Base-by-base conservation (phyloP, 2,888 invertebrate genomes). In the Temnothorax unifasciatus region DNA sequence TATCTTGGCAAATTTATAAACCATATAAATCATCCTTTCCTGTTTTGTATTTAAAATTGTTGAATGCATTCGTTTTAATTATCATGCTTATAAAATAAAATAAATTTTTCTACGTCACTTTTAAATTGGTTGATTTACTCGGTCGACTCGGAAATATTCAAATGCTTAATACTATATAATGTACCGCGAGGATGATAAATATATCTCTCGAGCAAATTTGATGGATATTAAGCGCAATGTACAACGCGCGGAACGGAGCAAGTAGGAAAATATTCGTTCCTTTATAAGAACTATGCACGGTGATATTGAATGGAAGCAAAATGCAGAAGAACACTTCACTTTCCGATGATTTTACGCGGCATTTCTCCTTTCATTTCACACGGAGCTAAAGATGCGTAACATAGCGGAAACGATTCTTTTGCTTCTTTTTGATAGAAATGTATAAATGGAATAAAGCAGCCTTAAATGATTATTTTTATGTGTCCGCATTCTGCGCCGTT, bases 291-390 rank as follows among this genome's bases (percentile, higher is more conserved):
- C 18, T 52, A 13, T 8, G 50, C 41, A 38, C 54, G 18, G 9
- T 21, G 50, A 76, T 25, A 41, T 64, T 76, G 50, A 76, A 76
- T 64, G 38, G 21, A 64, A 52, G 61, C 61, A 61, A 76, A 76
- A 41, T 75, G 63, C 52, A 64, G 38, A 64, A 76, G 76, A 50
- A 64, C 63, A 64, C 50, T 76, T 52, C 52, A 41, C 52, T 52
- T 25, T 64, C 38, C 41, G 18, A 44, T 34, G 64, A 76, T 63
- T 76, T 76, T 25, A 47, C 34, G 18, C 50, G 9, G 63, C 79
- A 59, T 59, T 79, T 59, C 44, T 71, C 79, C 38, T 73, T 73
- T 71, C 66, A 47, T 57, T 34, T 59, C 47, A 25, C 38, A 47
- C 47, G 25, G n/a, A 25, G 21, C 38, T 81, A 71, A 71, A 79